Percentiles rank a stretch among this genome's conserved stretches.
Conservation (phyloP, 2,888 invertebrate genomes). For the Oithona nana region DNA sequence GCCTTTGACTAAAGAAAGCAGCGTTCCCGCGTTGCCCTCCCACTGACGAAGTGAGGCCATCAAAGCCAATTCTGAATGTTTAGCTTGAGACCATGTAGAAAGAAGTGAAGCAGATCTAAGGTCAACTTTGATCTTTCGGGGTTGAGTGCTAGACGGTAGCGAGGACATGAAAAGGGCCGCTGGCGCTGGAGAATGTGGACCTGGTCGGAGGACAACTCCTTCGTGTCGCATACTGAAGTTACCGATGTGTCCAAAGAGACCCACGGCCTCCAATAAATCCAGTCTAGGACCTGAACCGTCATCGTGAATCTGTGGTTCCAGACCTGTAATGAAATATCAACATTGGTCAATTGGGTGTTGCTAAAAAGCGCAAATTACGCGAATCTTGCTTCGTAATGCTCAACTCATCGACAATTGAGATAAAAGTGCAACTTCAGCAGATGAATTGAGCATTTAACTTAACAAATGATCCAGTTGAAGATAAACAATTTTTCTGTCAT, state of each 20-base stretch:
- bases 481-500: too few species aligned
- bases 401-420: too few species aligned
- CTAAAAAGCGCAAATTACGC: too few species aligned
- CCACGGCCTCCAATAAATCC: neutral
- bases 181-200: constrained; percentile 9
- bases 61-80: constrained; percentile 46
- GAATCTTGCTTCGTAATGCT: too few species aligned
- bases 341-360: too few species aligned
- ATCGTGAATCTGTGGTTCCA: too few species aligned
- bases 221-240: neutral
- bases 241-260: neutral
- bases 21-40: constrained; percentile 57
- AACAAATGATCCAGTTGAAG: too few species aligned
- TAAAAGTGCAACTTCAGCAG: too few species aligned
- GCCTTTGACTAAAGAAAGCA: constrained; percentile 42
- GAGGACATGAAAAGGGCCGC: constrained; percentile 7
- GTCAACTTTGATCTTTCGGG: neutral
- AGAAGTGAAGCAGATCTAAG: neutral
- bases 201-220: constrained; percentile 6
- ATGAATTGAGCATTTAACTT: too few species aligned
- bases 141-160: neutral
- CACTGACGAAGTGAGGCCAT: constrained; percentile 56
- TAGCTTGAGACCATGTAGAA: neutral
- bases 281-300: too few species aligned
- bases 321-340: too few species aligned